phyloP scores from a whole-genome alignment of 2,888 invertebrate genomes.

The Agrotis segetum region DNA sequence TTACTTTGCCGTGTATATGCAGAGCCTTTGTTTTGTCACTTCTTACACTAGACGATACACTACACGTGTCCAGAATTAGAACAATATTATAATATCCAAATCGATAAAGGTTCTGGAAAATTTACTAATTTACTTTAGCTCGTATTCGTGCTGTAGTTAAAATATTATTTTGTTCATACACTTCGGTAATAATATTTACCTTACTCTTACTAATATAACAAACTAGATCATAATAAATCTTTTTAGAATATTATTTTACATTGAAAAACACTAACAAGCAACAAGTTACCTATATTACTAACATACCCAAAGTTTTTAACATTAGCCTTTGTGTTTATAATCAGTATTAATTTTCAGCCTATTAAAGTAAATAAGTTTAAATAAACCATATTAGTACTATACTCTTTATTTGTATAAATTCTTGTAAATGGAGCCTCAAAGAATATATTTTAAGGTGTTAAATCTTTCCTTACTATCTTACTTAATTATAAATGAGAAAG shows the following conservation, averaged over 20 bases:
- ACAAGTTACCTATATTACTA: slow-evolving; percentile 7
- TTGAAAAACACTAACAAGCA: slow-evolving; percentile 6
- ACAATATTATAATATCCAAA: no score
- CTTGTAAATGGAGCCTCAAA: neutral
- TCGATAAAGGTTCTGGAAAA: no score
- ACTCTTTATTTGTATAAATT: no score
- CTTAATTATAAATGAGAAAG: no score
- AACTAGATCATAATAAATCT: neutral
- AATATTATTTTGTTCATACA: neutral
- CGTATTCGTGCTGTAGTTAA: no score
- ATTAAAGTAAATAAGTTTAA: neutral
- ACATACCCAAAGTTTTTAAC: slow-evolving; percentile 4
- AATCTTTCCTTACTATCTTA: no score
- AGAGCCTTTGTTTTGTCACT: no score
- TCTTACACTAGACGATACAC: no score
- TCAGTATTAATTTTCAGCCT: neutral
- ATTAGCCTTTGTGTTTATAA: neutral
- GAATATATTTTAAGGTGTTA: neutral
- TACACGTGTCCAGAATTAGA: no score
- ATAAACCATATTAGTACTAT: neutral
- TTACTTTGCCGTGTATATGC: no score
- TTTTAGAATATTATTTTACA: neutral
- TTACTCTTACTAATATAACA: neutral
- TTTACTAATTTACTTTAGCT: no score
- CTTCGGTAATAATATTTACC: neutral